A percentile compares a stretch with the other conserved stretches of the same genome.
Conservation (phyloP, 2,888 invertebrate species). For the Drosophila nigricruria region DNA sequence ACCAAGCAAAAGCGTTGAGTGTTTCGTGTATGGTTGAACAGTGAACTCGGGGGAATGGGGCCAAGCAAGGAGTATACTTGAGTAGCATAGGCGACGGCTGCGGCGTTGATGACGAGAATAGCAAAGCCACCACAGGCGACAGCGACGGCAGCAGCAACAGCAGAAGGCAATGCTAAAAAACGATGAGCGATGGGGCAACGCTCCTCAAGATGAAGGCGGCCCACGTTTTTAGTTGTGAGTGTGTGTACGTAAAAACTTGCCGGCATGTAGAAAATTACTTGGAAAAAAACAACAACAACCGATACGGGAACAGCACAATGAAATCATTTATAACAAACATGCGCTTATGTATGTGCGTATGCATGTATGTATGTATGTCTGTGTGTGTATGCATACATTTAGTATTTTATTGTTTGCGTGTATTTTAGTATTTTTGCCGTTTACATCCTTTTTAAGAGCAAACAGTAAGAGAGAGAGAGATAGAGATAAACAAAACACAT, state of each 20-base stretch:
- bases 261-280: slow-evolving; percentile 74
- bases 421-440: slow-evolving; percentile 10
- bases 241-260: slow-evolving; percentile 39
- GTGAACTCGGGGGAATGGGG: slow-evolving; percentile 30
- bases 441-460: slow-evolving; percentile 4
- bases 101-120: slow-evolving; percentile 73
- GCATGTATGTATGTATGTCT: background rate
- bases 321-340: slow-evolving; percentile 73
- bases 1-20: slow-evolving; percentile 50
- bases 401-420: slow-evolving; percentile 5
- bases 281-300: slow-evolving; percentile 62
- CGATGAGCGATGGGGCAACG: slow-evolving; percentile 59
- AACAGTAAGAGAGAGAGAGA: background rate
- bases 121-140: slow-evolving; percentile 60
- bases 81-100: slow-evolving; percentile 55
- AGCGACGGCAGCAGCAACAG: slow-evolving; percentile 17
- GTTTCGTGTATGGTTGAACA: slow-evolving; percentile 45
- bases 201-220: slow-evolving; percentile 57
- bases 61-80: slow-evolving; percentile 58
- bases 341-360: background rate
- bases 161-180: slow-evolving; percentile 54
- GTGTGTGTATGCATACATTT: too few relatives aligned
- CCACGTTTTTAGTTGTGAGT: slow-evolving; percentile 47
- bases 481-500: too few relatives aligned
- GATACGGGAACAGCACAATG: slow-evolving; percentile 67